Base-by-base conservation (phyloP, 2,888 invertebrate species). In the Tetragnatha montana region DNA sequence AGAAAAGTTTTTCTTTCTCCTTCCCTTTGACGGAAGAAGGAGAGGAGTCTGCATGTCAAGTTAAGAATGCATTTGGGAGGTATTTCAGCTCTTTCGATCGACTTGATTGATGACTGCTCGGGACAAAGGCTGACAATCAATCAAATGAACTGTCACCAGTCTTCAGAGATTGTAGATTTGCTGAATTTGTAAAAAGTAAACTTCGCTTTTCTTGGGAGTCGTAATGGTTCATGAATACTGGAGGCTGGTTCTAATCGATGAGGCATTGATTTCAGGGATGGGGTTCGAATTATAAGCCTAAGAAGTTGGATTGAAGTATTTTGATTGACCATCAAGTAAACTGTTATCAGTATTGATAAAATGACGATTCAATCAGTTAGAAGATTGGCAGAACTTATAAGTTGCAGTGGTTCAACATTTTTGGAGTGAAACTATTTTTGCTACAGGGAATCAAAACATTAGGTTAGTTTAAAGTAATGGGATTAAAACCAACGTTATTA, bases 51-150 rank as follows among this genome's bases (percentile, higher is more conserved):
- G 81, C 21, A 86, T 89, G 89, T 89, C 86, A 86, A 89, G 89
- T 89, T 89, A 89, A 86, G 89, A 87, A 89, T 87, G 70, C 89
- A 89, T 89, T 87, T 79, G 79, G 86, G 82, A 82, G 86, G 81
- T 89, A 79, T 89, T 86, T 87, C 82, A 82, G 89, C 86, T 71
- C 51, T 73, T 86, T 89, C 89, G 81, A 85, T 81, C 70, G n/a
- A n/a, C 12, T 68, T 86, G 89, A 89, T 89, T 78, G 86, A 89
- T 89, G 89, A 79, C 79, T 85, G 17, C n/a, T 51, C 76, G 69
- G 84, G 70, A 89, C 89, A 89, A 89, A 89, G 89, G 81, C 35
- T 71, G 78, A 71, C 85, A 85, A 89, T 89, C 81, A n/a, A 89
- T 89, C 83, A 88, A 84, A 80, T 69, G 35, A 21, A 73, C 74